Percentiles rank a stretch among this genome's conserved stretches.
Evolutionary conservation across 2,113 vertebrate genomes (phyloP).

Genomic region (Anhinga rufa): DNA sequence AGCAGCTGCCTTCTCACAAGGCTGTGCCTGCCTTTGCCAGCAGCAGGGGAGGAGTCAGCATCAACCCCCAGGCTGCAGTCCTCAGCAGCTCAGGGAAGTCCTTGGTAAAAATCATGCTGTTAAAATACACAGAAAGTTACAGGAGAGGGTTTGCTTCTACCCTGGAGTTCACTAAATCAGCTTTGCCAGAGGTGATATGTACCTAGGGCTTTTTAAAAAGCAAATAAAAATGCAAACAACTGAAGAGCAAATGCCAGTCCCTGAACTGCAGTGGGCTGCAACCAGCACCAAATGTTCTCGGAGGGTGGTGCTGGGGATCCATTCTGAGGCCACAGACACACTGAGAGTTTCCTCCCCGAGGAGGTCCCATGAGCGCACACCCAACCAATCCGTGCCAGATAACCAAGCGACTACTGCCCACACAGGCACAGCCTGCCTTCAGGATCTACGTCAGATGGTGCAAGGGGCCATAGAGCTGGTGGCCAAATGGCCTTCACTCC

Average conservation of each 20-base stretch:
- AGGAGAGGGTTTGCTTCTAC: neutral
- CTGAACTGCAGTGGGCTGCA: neutral
- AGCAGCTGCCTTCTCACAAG: neutral
- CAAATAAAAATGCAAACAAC: neutral
- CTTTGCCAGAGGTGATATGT: neutral
- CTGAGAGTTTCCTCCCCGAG: neutral
- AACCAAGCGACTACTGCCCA: neutral
- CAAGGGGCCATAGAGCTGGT: neutral
- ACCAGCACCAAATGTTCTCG: neutral
- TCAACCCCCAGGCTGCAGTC: too few species aligned
- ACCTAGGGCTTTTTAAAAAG: neutral
- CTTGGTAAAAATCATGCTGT: neutral
- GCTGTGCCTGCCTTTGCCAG: neutral
- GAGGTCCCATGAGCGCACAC: fast-evolving
- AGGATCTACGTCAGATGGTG: fast-evolving
- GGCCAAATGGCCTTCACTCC: neutral
- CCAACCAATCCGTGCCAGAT: fast-evolving
- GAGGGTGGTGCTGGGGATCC: fast-evolving
- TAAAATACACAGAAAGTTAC: neutral
- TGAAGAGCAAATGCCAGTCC: neutral
- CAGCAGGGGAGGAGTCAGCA: fast-evolving
- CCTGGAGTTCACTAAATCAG: neutral
- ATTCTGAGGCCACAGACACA: neutral
- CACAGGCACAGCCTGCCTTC: neutral
- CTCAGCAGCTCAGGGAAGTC: neutral